Evolutionary conservation across 2,797 vertebrate genomes (phyloP).

Genomic region (Sebastes flavidus): DNA sequence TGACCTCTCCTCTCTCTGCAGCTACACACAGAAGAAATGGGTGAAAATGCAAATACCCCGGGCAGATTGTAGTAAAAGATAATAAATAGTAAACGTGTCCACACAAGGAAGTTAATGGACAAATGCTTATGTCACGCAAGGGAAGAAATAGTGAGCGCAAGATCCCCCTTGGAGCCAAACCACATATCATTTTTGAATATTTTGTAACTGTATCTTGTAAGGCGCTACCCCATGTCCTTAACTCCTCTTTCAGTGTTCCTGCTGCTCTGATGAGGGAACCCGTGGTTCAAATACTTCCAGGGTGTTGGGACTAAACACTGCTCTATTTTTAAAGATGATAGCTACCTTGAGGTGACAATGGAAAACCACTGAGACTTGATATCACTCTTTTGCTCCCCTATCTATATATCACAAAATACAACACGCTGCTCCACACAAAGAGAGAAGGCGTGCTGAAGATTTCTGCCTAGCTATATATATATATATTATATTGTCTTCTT

Average conservation of each 20-base stretch:
- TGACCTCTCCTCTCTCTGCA: slow-evolving; percentile 12
- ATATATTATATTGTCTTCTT: slow-evolving; percentile 18
- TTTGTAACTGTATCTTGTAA: background rate
- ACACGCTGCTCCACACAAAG: background rate
- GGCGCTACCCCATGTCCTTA: background rate
- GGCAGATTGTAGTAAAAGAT: background rate
- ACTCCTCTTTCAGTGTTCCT: background rate
- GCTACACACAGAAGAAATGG: background rate
- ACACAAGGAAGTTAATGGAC: background rate
- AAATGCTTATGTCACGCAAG: background rate
- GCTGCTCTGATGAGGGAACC: background rate
- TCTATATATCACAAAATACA: slow-evolving; percentile 2
- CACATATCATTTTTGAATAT: background rate
- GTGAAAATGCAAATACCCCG: background rate
- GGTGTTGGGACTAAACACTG: background rate
- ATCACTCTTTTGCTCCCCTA: background rate
- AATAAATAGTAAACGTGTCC: background rate
- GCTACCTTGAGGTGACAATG: background rate
- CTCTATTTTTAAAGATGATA: slow-evolving; percentile 22
- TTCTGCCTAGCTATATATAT: background rate
- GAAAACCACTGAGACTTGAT: background rate
- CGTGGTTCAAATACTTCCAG: slow-evolving; percentile 4
- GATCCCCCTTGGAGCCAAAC: background rate
- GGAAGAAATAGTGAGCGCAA: background rate
- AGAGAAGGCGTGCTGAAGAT: background rate